Conservation (phyloP, 2,888 invertebrate genomes). For the Eupithecia dodoneata region DNA sequence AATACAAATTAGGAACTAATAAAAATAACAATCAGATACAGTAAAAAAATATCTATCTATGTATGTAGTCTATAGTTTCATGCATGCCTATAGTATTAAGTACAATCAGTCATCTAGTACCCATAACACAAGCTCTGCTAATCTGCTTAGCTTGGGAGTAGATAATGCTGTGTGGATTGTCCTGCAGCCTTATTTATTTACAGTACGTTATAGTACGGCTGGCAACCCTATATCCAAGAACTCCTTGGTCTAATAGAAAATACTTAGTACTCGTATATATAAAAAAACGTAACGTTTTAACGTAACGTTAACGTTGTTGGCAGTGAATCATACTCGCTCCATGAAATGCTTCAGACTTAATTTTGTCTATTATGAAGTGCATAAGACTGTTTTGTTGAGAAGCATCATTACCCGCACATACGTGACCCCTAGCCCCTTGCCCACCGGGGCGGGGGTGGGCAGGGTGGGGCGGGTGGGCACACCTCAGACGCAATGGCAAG, state of each 20-base stretch:
- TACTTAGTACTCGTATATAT: no score
- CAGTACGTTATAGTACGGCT: not conserved
- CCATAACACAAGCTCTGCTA: no score
- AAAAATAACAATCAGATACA: no score
- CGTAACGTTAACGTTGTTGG: not conserved
- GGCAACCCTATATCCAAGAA: not conserved
- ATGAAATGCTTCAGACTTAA: constrained; percentile 26
- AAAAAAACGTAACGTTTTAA: not conserved
- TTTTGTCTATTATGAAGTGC: constrained; percentile 45
- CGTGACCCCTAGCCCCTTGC: constrained; percentile 42
- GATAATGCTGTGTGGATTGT: no score
- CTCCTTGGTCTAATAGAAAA: not conserved
- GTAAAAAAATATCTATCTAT: no score
- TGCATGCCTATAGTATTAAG: no score
- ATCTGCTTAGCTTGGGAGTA: no score
- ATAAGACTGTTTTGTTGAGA: constrained; percentile 47
- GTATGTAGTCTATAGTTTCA: no score
- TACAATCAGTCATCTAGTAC: no score
- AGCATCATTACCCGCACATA: constrained; percentile 46
- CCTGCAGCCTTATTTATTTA: no score
- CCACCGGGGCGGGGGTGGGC: not conserved
- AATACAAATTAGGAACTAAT: no score
- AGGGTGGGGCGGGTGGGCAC: not conserved
- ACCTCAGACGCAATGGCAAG: constrained; percentile 43
- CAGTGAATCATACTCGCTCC: not conserved